A percentile compares a stretch with the other conserved stretches of the same genome.
phyloP scores from a whole-genome alignment of 2,113 vertebrate genomes.

The Sphyrna mokarran region DNA sequence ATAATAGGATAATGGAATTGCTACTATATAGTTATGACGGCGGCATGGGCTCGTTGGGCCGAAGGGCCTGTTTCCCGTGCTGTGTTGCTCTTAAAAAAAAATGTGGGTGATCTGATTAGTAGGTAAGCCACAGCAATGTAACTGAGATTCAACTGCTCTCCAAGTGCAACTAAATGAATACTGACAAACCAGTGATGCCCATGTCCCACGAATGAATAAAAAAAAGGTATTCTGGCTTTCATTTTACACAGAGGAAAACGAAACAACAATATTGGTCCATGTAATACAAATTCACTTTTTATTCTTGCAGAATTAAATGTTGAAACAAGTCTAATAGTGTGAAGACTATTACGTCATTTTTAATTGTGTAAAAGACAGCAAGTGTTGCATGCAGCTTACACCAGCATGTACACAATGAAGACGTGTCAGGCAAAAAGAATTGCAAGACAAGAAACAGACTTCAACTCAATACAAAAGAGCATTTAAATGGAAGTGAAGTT shows the following conservation, averaged over 20 bases:
- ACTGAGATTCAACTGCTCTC: too few relatives aligned
- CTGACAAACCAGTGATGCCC: too few relatives aligned
- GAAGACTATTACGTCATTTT: background rate
- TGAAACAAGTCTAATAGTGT: background rate
- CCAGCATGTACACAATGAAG: conserved; percentile 17
- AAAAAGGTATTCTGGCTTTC: too few relatives aligned
- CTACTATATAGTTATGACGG: too few relatives aligned
- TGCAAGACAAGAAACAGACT: background rate
- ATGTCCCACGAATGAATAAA: too few relatives aligned
- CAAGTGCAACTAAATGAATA: too few relatives aligned
- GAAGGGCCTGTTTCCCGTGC: too few relatives aligned
- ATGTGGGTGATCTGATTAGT: too few relatives aligned
- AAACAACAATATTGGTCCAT: background rate
- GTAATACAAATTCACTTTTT: background rate
- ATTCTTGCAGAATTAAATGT: background rate
- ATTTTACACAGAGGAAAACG: background rate
- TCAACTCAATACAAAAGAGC: background rate
- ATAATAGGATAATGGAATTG: too few relatives aligned
- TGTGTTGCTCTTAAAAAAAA: too few relatives aligned
- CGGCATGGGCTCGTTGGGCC: too few relatives aligned
- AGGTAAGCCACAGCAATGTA: too few relatives aligned
- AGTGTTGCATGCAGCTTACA: background rate
- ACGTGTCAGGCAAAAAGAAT: background rate
- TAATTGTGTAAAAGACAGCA: background rate
- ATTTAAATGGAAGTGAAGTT: background rate